These are phyloP conservation scores for Lochmaea crataegi DNA, from an alignment of 2,888 invertebrate genomes.

Conservation along the genomic window DNA sequence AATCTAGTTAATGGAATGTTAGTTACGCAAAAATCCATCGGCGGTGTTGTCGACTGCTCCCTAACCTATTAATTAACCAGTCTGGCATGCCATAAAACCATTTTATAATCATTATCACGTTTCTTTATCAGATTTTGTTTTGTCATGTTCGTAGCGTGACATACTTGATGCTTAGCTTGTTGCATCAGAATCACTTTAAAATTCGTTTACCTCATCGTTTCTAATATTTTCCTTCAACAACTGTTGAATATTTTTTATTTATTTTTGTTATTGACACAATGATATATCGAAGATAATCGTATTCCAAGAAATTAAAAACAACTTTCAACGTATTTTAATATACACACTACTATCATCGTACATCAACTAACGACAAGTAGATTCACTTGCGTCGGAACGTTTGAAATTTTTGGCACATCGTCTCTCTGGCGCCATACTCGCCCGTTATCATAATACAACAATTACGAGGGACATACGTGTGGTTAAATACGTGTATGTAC, in stretches of 20 bases:
- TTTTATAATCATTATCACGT: constrained; percentile 17
- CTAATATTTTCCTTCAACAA: background rate
- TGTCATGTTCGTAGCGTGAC: background rate
- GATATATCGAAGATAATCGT: background rate
- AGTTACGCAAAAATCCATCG: constrained; percentile 8
- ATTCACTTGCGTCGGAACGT: too few species aligned
- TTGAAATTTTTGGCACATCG: too few species aligned
- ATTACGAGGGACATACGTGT: too few species aligned
- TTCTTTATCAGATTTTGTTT: constrained; percentile 13
- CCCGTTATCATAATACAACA: too few species aligned
- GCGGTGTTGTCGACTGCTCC: background rate
- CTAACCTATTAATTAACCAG: constrained; percentile 1
- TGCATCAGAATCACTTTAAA: constrained; percentile 9
- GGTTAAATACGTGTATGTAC: too few species aligned
- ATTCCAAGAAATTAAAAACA: background rate
- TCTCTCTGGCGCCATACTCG: too few species aligned
- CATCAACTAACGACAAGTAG: too few species aligned
- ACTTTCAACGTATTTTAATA: background rate
- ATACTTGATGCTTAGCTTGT: constrained; percentile 13
- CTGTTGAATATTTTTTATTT: background rate
- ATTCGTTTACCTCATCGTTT: constrained; percentile 5
- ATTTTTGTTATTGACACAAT: background rate
- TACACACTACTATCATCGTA: background rate
- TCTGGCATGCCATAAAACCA: background rate
- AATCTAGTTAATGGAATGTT: constrained; percentile 10